Evolutionary conservation across 2,113 vertebrate genomes (phyloP), one percentile per base, ranked within the genome.

Genomic region (Cyanocitta stelleri): DNA sequence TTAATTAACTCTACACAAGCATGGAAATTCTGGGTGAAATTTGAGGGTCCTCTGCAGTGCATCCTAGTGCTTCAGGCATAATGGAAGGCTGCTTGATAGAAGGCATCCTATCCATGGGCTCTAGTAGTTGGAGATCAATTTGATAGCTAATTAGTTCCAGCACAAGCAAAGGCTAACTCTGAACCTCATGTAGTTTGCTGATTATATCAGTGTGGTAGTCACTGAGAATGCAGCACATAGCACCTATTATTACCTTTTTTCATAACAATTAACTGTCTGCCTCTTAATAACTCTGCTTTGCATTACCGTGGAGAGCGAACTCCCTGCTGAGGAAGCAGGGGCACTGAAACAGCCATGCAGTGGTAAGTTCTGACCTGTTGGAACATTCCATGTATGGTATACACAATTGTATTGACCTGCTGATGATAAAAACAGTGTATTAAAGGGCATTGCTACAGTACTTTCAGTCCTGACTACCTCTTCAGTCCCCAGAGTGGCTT

Each of bases 1-100:
- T 88, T 92, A 95, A 95, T 88, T 88, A 90, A 81, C 51, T 89
- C 72, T 85, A 48, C 22, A 56, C 81, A 85, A 66, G 33, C n/a
- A 46, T 83, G 41, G 49, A 58, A 69, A 84, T 84, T 77, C n/a
- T 86, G 64, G 18, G 55, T 90, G 74, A 85, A 88, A 86, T 41
- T 33, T 51, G 72, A 58, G 16, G 51, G 39, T 86, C 24, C 24
- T 89, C 78, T 89, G 59, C 64, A 48, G 64, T 48, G 43, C 63
- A 62, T 59, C 39, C 59, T 43, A 16, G 33, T 77, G 67, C 59
- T 93, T 73, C 24, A 51, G 58, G 59, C 59, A 16, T 12, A 48
- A 39, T 46, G 59, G 61, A 56, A 35, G 67, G 66, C 67, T 64
- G 32, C 54, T 79, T 58, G 91, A 54, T 59, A 75, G 89, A 75